These are phyloP conservation scores for Sphaerodactylus townsendi DNA, from an alignment of 2,113 vertebrate genomes.

Conservation along the genomic window DNA sequence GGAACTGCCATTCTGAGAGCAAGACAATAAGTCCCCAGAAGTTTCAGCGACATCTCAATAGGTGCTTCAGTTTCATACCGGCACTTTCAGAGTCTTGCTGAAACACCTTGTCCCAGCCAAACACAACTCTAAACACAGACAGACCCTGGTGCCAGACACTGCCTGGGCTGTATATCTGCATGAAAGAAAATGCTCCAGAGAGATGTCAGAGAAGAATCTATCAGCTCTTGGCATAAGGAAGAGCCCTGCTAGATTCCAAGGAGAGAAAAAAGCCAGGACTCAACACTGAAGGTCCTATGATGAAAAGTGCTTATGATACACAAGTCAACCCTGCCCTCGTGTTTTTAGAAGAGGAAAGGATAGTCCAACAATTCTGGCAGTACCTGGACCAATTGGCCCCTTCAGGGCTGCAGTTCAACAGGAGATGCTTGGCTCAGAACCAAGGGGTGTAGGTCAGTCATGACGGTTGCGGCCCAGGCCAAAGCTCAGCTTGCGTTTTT, in stretches of 20 bases:
- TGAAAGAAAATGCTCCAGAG: background rate
- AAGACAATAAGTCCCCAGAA: background rate
- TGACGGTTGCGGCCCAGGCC: no score
- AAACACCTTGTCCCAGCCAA: background rate
- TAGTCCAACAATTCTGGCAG: no score
- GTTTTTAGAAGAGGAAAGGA: no score
- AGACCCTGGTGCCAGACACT: background rate
- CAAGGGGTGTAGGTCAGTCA: no score
- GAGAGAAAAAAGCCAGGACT: background rate
- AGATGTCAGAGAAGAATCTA: background rate
- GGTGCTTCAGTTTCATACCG: background rate
- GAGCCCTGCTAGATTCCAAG: background rate
- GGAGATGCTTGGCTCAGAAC: no score
- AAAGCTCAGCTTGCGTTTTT: no score
- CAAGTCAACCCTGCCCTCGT: no score
- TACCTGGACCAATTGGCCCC: no score
- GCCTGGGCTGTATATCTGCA: background rate
- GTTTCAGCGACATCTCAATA: no score
- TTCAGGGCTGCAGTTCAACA: no score
- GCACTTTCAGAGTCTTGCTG: background rate
- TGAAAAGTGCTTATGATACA: background rate
- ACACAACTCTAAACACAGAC: background rate
- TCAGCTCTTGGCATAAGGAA: background rate
- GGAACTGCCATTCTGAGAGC: slow-evolving; percentile 2
- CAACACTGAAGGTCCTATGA: background rate